A percentile compares a stretch with the other conserved stretches of the same genome.
Evolutionary conservation across 2,888 invertebrate species (phyloP).

Genomic region (Ryuthela nishihirai): DNA sequence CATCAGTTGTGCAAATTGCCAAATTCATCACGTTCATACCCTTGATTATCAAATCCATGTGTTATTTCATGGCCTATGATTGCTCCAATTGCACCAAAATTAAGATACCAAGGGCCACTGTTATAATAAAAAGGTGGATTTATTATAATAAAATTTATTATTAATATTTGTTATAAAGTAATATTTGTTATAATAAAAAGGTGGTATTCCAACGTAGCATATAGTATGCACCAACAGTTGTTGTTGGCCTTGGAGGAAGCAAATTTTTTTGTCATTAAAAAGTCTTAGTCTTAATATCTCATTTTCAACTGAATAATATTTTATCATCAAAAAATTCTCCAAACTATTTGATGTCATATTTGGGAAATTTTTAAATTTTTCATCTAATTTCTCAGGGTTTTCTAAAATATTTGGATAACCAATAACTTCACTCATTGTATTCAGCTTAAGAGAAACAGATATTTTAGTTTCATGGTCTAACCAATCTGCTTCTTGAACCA

Average conservation of each 20-base stretch:
- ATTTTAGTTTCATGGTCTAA: conserved; percentile 56
- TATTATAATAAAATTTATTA: too few species aligned
- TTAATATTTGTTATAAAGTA: too few species aligned
- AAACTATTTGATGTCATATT: not conserved
- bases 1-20: conserved; percentile 90
- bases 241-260: conserved; percentile 5
- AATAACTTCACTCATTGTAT: conserved; percentile 53
- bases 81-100: conserved; percentile 34
- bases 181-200: conserved; percentile 8
- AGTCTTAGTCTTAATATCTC: too few species aligned
- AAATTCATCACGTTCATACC: conserved; percentile 64
- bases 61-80: conserved; percentile 38
- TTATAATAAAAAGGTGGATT: conserved; percentile 26
- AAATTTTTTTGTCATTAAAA: conserved; percentile 1
- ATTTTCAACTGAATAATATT: conserved; percentile 1
- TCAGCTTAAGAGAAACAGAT: conserved; percentile 55
- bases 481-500: conserved; percentile 55
- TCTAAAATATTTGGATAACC: conserved; percentile 52
- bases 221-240: conserved; percentile 29
- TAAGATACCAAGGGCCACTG: conserved; percentile 20
- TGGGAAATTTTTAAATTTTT: conserved; percentile 47
- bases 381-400: conserved; percentile 47
- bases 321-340: conserved; percentile 4
- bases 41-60: conserved; percentile 30
- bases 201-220: conserved; percentile 1